A percentile compares a stretch with the other conserved stretches of the same genome.
Conservation (phyloP, 2,888 invertebrate species). For the Drosophila lacicola region DNA sequence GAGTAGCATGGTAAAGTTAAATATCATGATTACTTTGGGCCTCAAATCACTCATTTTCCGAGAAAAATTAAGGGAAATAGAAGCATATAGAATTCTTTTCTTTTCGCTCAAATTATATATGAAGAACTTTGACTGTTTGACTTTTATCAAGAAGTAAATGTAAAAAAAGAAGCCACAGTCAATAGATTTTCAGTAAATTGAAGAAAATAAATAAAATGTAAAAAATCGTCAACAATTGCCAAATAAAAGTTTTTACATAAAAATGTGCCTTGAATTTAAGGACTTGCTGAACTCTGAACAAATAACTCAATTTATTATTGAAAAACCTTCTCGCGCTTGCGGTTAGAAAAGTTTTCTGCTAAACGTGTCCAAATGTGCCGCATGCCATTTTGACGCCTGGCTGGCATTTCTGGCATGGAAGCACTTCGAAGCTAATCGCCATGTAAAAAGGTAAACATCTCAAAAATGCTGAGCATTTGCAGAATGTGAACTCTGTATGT, state of each 20-base stretch:
- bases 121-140: background rate
- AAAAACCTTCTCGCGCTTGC: background rate
- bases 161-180: too few species aligned
- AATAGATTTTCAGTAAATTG: background rate
- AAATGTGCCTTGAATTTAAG: background rate
- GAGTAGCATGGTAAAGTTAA: background rate
- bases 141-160: too few species aligned
- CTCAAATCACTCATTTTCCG: background rate
- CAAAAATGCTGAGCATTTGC: constrained; percentile 19
- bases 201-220: background rate
- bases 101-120: background rate
- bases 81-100: background rate
- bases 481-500: constrained; percentile 6
- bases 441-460: constrained; percentile 21
- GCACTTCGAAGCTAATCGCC: constrained; percentile 27
- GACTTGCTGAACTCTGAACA: background rate
- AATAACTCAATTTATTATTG: constrained; percentile 5
- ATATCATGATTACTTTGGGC: background rate
- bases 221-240: background rate
- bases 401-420: constrained; percentile 11
- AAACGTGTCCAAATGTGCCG: constrained; percentile 14
- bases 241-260: background rate
- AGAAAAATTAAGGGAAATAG: background rate
- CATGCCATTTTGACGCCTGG: constrained; percentile 17
- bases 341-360: background rate